phyloP scores from a whole-genome alignment of 2,797 vertebrate species.

The Myiotriccus ornatus region DNA sequence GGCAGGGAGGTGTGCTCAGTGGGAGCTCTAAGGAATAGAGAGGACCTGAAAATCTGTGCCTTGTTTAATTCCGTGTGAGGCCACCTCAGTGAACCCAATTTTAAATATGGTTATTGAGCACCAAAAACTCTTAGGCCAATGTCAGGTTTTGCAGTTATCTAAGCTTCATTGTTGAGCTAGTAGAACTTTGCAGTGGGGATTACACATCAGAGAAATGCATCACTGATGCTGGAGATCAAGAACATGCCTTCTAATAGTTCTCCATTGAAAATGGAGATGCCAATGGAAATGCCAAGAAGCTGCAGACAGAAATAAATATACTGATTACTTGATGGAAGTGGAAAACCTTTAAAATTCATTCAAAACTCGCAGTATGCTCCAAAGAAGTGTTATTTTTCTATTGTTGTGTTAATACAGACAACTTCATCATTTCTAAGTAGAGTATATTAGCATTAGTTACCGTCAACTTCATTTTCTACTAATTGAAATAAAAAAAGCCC shows the following conservation, averaged over 20 bases:
- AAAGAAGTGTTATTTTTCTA: background rate
- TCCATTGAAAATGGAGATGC: background rate
- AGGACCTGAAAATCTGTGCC: background rate
- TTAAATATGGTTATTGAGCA: background rate
- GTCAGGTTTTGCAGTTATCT: background rate
- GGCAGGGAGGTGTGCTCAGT: background rate
- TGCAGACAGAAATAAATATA: background rate
- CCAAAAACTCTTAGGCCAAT: background rate
- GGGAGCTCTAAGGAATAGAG: background rate
- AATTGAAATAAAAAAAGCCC: background rate
- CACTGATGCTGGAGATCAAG: background rate
- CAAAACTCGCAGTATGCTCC: background rate
- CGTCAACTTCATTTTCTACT: background rate
- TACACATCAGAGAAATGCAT: background rate
- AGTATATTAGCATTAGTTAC: background rate
- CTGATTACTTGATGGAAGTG: background rate
- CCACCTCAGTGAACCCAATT: background rate
- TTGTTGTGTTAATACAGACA: background rate
- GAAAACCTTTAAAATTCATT: background rate
- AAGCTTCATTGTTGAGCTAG: background rate
- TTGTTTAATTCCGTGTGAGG: background rate
- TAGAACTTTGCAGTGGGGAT: background rate
- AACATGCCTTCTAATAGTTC: background rate
- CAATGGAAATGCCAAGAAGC: background rate
- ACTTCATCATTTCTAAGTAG: background rate